A percentile compares a stretch with the other conserved stretches of the same genome.
phyloP scores from a whole-genome alignment of 2,797 vertebrate species.

The Pseudochaenichthys georgianus region DNA sequence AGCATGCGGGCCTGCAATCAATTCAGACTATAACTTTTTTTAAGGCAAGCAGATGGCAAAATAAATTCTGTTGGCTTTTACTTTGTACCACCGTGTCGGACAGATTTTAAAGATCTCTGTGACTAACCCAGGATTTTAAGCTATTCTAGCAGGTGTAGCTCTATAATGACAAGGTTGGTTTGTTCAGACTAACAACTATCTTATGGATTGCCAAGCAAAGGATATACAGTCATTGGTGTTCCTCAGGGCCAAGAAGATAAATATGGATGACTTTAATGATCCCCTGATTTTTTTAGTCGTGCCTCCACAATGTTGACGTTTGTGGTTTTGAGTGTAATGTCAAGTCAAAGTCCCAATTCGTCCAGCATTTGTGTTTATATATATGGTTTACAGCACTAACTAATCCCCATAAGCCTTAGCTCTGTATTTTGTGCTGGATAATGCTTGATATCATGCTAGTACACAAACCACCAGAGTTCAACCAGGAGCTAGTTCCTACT shows the following conservation, averaged over 20 bases:
- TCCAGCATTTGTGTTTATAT: not conserved
- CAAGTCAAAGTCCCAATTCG: not conserved
- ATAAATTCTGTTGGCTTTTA: slow-evolving; percentile 48
- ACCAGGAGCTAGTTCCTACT: not conserved
- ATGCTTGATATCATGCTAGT: not conserved
- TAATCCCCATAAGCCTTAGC: not conserved
- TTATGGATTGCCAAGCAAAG: not conserved
- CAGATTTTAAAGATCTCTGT: not conserved
- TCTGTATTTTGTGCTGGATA: not conserved
- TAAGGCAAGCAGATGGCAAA: slow-evolving; percentile 70
- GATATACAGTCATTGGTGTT: not conserved
- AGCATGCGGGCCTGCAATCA: slow-evolving; percentile 57
- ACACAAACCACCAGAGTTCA: not conserved
- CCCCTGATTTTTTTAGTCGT: not conserved
- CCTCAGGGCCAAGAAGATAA: not conserved
- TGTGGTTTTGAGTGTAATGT: not conserved
- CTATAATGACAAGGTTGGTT: not conserved
- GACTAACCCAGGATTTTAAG: not conserved
- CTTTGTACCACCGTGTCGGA: not conserved
- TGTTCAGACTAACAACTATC: not conserved
- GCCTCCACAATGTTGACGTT: not conserved
- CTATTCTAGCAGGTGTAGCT: not conserved
- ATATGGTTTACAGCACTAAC: not conserved
- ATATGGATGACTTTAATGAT: not conserved
- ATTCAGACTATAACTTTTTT: slow-evolving; percentile 71